These are phyloP conservation scores for Motacilla alba DNA, from an alignment of 2,113 vertebrate genomes.

Conservation along the genomic window DNA sequence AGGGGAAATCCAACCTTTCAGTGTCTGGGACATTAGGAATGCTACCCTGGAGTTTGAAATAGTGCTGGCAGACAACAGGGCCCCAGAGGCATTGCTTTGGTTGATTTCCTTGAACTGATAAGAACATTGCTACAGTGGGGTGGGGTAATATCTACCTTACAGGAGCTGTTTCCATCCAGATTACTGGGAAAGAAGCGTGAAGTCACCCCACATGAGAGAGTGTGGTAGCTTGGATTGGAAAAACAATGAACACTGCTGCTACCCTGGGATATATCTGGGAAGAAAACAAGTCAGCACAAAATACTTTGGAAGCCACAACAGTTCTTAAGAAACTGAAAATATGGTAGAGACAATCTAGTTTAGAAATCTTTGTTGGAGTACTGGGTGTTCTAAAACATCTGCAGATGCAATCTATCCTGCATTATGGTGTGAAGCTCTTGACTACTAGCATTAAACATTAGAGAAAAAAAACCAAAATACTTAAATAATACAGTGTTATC, in stretches of 20 bases:
- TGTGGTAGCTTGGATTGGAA: slow-evolving; percentile 94
- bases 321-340: slow-evolving; percentile 1
- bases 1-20: not conserved
- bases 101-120: slow-evolving; percentile 62
- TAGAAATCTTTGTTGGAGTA: not conserved
- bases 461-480: not conserved
- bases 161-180: slow-evolving; percentile 87
- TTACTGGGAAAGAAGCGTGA: slow-evolving; percentile 85
- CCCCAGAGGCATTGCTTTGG: not conserved
- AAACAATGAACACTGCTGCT: slow-evolving; percentile 84
- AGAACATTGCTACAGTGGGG: not conserved
- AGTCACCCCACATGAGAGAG: slow-evolving; percentile 86
- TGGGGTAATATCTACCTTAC: slow-evolving; percentile 80
- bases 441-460: not conserved
- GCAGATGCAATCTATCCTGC: not conserved
- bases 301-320: slow-evolving; percentile 5
- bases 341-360: not conserved
- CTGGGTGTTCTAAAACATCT: not conserved
- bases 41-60: not conserved
- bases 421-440: not conserved
- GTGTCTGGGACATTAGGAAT: not conserved
- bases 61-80: slow-evolving; percentile 5
- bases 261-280: slow-evolving; percentile 83
- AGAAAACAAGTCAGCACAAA: slow-evolving; percentile 79
- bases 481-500: not conserved